Evolutionary conservation across 2,797 vertebrate genomes (phyloP).

Genomic region (Calcarius lapponicus): DNA sequence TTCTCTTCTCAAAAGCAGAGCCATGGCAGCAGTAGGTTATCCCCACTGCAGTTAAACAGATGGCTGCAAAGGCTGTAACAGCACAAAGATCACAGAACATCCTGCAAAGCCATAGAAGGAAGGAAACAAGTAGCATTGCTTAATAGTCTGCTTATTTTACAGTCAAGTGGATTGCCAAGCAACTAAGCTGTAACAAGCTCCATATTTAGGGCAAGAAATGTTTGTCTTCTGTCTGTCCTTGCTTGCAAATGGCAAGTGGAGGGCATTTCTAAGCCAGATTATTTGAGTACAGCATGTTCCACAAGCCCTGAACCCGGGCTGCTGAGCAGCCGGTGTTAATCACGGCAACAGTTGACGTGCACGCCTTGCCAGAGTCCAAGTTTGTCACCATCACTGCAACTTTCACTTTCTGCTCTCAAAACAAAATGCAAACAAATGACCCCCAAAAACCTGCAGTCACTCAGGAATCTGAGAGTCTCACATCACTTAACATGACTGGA

Average conservation of each 20-base stretch:
- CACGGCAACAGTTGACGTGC: background rate
- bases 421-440: background rate
- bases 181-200: constrained; percentile 56
- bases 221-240: constrained; percentile 57
- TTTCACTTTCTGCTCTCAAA: background rate
- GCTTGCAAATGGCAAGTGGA: constrained; percentile 57
- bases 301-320: background rate
- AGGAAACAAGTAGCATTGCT: constrained; percentile 68
- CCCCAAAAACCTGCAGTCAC: background rate
- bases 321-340: background rate
- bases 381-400: background rate
- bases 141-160: constrained; percentile 64
- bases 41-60: background rate
- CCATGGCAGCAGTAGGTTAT: fast-evolving
- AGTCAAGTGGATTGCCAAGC: constrained; percentile 63
- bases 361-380: background rate
- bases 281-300: constrained; percentile 58
- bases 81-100: constrained; percentile 19
- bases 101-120: constrained; percentile 59
- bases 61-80: background rate
- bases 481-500: background rate
- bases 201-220: constrained; percentile 59
- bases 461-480: background rate
- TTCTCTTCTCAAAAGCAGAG: background rate
- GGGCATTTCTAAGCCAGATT: constrained; percentile 48